Percentiles rank a stretch among this genome's conserved stretches.
Conservation (phyloP, 2,797 vertebrate genomes). For the Enteromius viviparus region DNA sequence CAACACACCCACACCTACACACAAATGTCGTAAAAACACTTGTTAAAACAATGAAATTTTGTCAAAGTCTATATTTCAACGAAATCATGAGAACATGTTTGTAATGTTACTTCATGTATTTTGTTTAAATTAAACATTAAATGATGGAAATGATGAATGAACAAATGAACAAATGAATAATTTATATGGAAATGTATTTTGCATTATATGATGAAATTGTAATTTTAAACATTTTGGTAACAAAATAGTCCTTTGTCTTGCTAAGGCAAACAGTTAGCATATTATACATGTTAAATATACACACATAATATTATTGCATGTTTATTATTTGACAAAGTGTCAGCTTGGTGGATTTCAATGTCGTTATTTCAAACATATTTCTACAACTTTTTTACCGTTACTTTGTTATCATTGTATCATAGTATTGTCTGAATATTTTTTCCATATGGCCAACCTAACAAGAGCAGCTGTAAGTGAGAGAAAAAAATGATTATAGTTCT, state of each 20-base stretch:
- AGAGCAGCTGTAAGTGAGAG: no score
- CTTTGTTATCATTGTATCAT: not conserved
- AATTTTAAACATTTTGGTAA: not conserved
- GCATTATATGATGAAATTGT: no score
- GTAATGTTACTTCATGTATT: not conserved
- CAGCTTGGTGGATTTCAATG: not conserved
- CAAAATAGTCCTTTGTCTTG: not conserved
- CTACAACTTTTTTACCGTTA: not conserved
- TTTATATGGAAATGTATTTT: not conserved
- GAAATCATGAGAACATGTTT: not conserved
- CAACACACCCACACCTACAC: conserved; percentile 20
- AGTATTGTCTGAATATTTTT: not conserved
- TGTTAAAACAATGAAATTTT: not conserved
- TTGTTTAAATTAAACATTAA: not conserved
- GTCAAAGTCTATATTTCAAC: not conserved
- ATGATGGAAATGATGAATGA: no score
- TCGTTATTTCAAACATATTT: not conserved
- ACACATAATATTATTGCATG: not conserved
- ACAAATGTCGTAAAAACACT: not conserved
- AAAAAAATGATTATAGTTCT: not conserved
- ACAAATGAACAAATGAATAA: no score
- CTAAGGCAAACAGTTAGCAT: not conserved
- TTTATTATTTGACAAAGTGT: not conserved
- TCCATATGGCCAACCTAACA: no score
- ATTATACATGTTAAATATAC: not conserved